phyloP scores from a whole-genome alignment of 2,888 invertebrate genomes.

The Xanthorhoe designata region DNA sequence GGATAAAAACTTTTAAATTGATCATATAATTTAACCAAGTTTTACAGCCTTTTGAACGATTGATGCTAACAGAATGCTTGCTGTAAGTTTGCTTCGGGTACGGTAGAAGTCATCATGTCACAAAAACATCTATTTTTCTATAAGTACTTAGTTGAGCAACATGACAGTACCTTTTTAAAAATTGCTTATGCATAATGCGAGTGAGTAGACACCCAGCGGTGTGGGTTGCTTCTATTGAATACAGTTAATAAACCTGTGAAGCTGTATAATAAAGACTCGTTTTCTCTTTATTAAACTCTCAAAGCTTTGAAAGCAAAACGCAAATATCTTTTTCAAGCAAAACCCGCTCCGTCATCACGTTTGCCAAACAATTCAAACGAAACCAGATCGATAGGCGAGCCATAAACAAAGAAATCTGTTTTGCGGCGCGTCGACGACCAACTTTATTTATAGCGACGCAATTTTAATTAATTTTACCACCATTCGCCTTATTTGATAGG shows the following conservation, averaged over 20 bases:
- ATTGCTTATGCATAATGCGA: neutral
- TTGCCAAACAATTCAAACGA: conserved; percentile 57
- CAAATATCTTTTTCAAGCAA: conserved; percentile 52
- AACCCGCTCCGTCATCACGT: conserved; percentile 53
- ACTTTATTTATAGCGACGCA: conserved; percentile 54
- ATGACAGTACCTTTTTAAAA: conserved; percentile 1
- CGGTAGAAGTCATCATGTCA: neutral
- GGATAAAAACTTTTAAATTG: conserved; percentile 10
- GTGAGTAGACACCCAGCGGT: neutral
- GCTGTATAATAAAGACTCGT: conserved; percentile 14
- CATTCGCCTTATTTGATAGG: conserved; percentile 52
- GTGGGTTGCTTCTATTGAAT: conserved; percentile 8
- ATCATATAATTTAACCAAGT: conserved; percentile 16
- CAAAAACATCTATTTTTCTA: conserved; percentile 1
- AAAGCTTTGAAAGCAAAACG: conserved; percentile 37
- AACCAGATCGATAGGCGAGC: conserved; percentile 59
- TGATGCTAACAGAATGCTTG: too few relatives aligned
- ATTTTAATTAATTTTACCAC: conserved; percentile 58
- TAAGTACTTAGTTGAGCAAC: neutral
- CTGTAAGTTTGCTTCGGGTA: conserved; percentile 1
- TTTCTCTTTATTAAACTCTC: conserved; percentile 39
- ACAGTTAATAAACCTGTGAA: neutral
- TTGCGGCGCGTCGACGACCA: conserved; percentile 50
- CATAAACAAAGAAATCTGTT: conserved; percentile 65
- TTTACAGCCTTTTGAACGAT: conserved; percentile 20